These are phyloP conservation scores for Pachyrhynchus sulphureomaculatus DNA, from an alignment of 1,140 invertebrate species.

Conservation along the genomic window DNA sequence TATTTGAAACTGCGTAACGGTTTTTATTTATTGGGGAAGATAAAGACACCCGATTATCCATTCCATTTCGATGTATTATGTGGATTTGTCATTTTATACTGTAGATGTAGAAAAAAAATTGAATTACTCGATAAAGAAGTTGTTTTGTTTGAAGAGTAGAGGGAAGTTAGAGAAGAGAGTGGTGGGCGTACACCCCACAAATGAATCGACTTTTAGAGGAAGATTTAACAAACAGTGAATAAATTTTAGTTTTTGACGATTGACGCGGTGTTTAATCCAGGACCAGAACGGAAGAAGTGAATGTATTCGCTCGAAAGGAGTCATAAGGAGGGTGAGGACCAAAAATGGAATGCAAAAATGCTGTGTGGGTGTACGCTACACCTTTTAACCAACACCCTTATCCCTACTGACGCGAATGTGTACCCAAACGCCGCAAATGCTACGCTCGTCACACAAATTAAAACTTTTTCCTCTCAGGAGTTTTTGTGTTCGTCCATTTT, in stretches of 20 bases:
- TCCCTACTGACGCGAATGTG: slow-evolving; percentile 31
- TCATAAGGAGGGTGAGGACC: slow-evolving; percentile 37
- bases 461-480: slow-evolving; percentile 1
- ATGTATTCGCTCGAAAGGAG: slow-evolving; percentile 26
- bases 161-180: slow-evolving; percentile 7
- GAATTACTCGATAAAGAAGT: slow-evolving; percentile 18
- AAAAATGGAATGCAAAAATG: slow-evolving; percentile 24
- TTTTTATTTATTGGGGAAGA: slow-evolving; percentile 28
- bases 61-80: slow-evolving; percentile 36
- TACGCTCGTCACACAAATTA: slow-evolving; percentile 16
- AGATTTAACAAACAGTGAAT: not conserved
- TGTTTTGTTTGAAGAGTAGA: slow-evolving; percentile 18
- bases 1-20: slow-evolving; percentile 57
- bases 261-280: slow-evolving; percentile 18
- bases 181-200: slow-evolving; percentile 33
- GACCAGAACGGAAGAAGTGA: slow-evolving; percentile 41
- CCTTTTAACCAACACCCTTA: slow-evolving; percentile 36
- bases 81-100: slow-evolving; percentile 39
- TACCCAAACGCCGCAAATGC: slow-evolving; percentile 15
- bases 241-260: slow-evolving; percentile 11
- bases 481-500: not conserved
- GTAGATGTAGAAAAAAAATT: slow-evolving; percentile 25
- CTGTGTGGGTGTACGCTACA: slow-evolving; percentile 45
- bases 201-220: too few relatives aligned
- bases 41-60: slow-evolving; percentile 24